Evolutionary conservation across 23 tunicate species (phyloP), one percentile per base, ranked within the genome.

Genomic region (Pegea sp.): DNA sequence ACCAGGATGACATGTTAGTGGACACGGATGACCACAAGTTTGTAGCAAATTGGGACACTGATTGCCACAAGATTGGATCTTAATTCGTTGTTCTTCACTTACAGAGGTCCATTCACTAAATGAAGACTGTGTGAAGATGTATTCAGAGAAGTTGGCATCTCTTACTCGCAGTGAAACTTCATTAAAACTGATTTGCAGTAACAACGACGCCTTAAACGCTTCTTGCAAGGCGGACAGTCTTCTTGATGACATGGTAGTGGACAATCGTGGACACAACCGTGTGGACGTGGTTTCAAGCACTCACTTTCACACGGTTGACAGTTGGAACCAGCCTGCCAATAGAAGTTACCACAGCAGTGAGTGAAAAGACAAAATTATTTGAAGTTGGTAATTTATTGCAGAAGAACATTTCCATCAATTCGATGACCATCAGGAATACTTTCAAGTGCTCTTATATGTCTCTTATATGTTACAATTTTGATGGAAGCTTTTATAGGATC

Each of bases 241-340:
- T 56, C 76, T 3, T 60, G 25, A 52, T 84, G 95, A 34, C 95
- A 84, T 30, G 68, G 34, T 1, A 48, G 30, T 19, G 38, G 32
- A 50, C 95, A 84, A 6, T 68, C 63, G 29, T 84, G 95, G 3
- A 48, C 28, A 31, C 95, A 84, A 30, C 95, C 95, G 19, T 31
- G 57, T 16, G 76, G 76, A 42, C 95, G 66, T 6, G 76, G 81
- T 34, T 67, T 68, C 0, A 22, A 13, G 58, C 95, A 84, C 0
- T 72, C 71, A 8, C 44, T 30, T 31, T 84, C 95, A 49, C 95
- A 84, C 1, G 19, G 33, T 0, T 34, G 59, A 52, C 95, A 84
- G 38, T 63, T 67, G 27, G 33, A 24, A 6, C 72, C 95, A 52
- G 72, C 71, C 95, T 84, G 49, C 16, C 16, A 16, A 8, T 38